A percentile compares a stretch with the other conserved stretches of the same genome.
phyloP scores from a whole-genome alignment of 2,113 vertebrate genomes.

The Bostrychus sinensis region DNA sequence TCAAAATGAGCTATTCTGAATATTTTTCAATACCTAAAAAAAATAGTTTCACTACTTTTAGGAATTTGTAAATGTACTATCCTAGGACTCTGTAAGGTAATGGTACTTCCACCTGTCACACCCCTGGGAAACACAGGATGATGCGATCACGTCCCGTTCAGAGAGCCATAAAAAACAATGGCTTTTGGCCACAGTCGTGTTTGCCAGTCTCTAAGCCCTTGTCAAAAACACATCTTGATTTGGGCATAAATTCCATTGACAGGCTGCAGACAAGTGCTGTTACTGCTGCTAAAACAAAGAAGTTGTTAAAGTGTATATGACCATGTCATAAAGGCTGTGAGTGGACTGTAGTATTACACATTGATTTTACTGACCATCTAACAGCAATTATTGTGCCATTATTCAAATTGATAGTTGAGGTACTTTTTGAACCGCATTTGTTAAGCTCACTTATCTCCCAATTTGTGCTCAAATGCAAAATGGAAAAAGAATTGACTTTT shows the following conservation, averaged over 20 bases:
- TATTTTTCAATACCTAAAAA: too few relatives aligned
- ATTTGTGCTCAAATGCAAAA: background rate
- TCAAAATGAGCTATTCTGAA: too few relatives aligned
- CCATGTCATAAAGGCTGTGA: slow-evolving; percentile 38
- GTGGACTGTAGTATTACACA: slow-evolving; percentile 44
- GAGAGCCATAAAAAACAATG: slow-evolving; percentile 48
- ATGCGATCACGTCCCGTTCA: slow-evolving; percentile 43
- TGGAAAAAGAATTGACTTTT: background rate
- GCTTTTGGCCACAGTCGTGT: slow-evolving; percentile 1
- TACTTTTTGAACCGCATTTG: background rate
- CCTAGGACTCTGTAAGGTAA: too few relatives aligned
- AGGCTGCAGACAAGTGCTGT: slow-evolving; percentile 17
- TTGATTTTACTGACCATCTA: slow-evolving; percentile 43
- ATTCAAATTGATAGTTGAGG: slow-evolving; percentile 29
- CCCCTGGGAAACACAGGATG: slow-evolving; percentile 10
- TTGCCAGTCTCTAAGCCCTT: slow-evolving; percentile 46
- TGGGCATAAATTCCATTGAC: slow-evolving; percentile 56
- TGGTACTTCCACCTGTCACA: background rate
- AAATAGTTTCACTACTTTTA: too few relatives aligned
- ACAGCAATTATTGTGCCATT: slow-evolving; percentile 47
- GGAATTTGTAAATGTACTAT: too few relatives aligned
- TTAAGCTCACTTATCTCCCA: background rate
- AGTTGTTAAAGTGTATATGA: slow-evolving; percentile 45
- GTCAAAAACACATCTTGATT: slow-evolving; percentile 65
- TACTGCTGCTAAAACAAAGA: slow-evolving; percentile 31